phyloP scores from a whole-genome alignment of 1,140 invertebrate genomes.

The Lethrus apterus region DNA sequence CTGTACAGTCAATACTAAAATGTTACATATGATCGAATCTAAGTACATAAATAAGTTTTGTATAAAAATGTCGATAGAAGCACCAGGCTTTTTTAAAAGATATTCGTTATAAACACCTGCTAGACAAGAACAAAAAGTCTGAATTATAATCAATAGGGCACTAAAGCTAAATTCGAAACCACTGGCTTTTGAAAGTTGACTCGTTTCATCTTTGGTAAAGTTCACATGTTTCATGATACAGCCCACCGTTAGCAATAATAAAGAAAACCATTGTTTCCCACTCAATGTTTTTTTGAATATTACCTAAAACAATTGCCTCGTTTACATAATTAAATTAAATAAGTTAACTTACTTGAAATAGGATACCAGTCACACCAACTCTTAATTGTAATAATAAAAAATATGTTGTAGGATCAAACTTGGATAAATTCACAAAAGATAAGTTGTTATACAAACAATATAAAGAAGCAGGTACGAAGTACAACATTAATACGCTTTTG shows the following conservation, averaged over 20 bases:
- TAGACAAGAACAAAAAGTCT: constrained; percentile 87
- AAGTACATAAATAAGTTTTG: constrained; percentile 96
- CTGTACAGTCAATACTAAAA: constrained; percentile 57
- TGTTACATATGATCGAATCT: constrained; percentile 88
- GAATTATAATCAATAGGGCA: constrained; percentile 66
- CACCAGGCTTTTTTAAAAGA: constrained; percentile 78
- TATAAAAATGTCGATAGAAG: constrained; percentile 79
- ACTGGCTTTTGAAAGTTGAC: constrained; percentile 33
- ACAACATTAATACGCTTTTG: constrained; percentile 65
- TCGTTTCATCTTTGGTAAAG: constrained; percentile 42
- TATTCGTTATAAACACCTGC: constrained; percentile 97
- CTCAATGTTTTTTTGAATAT: constrained; percentile 82
- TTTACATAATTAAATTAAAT: background rate
- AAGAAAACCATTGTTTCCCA: constrained; percentile 80
- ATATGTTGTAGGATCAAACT: constrained; percentile 92
- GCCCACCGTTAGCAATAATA: constrained; percentile 77
- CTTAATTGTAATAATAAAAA: constrained; percentile 87
- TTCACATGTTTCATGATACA: constrained; percentile 88
- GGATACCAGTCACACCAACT: constrained; percentile 84
- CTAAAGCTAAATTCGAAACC: constrained; percentile 56
- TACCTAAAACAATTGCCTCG: constrained; percentile 48
- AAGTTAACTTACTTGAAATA: constrained; percentile 72
- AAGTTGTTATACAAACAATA: constrained; percentile 96
- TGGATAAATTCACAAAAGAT: constrained; percentile 81
- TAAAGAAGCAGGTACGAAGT: constrained; percentile 83